These are phyloP conservation scores for Fopius arisanus DNA, from an alignment of 1,140 invertebrate species.

Conservation along the genomic window DNA sequence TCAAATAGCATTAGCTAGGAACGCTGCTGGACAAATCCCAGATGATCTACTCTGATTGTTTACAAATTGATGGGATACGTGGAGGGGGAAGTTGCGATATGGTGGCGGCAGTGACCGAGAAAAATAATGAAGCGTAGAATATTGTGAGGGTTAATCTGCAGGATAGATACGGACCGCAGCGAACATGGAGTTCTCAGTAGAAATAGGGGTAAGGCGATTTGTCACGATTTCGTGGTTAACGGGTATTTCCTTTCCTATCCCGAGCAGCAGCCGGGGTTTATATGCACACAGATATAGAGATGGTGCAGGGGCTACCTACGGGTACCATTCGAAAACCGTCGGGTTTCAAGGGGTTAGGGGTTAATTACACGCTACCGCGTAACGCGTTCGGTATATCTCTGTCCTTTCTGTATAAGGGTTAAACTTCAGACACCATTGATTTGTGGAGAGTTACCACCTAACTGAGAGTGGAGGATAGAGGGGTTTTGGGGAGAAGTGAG, in stretches of 20 bases:
- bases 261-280: background rate
- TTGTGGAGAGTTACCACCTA: slow-evolving; percentile 42
- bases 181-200: slow-evolving; percentile 8
- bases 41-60: too few species aligned
- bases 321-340: slow-evolving; percentile 47
- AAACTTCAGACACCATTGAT: slow-evolving; percentile 58
- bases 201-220: slow-evolving; percentile 17
- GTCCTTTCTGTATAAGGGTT: slow-evolving; percentile 35
- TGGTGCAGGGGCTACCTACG: background rate
- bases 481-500: background rate
- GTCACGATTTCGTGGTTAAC: slow-evolving; percentile 27
- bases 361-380: slow-evolving; percentile 53
- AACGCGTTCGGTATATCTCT: slow-evolving; percentile 36
- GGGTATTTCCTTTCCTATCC: too few species aligned
- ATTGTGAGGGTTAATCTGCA: slow-evolving; percentile 1
- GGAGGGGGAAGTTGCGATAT: background rate
- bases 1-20: too few species aligned
- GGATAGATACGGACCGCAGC: background rate
- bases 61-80: too few species aligned
- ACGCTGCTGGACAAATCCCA: too few species aligned
- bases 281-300: background rate
- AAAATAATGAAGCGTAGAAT: background rate
- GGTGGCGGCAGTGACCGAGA: background rate
- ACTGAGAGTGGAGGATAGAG: slow-evolving; percentile 20
- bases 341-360: slow-evolving; percentile 44